Evolutionary conservation across 2,113 vertebrate genomes (phyloP).

Genomic region (Crotalus viridis): DNA sequence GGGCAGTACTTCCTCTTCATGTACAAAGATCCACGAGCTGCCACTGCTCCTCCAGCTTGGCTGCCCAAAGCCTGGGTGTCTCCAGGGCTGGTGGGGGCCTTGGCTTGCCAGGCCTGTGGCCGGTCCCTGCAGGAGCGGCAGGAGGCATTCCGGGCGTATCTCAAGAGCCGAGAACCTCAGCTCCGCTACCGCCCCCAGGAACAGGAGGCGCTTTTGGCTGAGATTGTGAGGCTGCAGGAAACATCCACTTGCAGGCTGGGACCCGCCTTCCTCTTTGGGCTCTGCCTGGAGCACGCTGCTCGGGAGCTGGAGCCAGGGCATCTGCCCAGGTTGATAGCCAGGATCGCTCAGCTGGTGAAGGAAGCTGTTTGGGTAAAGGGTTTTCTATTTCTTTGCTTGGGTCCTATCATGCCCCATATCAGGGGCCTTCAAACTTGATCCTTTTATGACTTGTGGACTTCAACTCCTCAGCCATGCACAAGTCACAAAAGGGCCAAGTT

Average conservation of each 20-base stretch:
- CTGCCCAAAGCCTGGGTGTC: conserved; percentile 56
- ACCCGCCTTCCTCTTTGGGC: conserved; percentile 85
- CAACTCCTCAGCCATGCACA: too few relatives aligned
- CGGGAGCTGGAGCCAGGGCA: conserved; percentile 84
- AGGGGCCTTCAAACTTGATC: too few relatives aligned
- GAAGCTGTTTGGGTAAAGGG: conserved; percentile 85
- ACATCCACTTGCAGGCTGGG: conserved; percentile 72
- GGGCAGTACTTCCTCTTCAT: conserved; percentile 88
- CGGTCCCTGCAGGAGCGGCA: conserved; percentile 79
- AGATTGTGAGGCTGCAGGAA: conserved; percentile 79
- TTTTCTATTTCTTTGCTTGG: not conserved
- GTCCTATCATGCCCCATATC: not conserved
- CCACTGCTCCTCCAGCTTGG: conserved; percentile 63
- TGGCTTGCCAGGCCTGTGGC: conserved; percentile 67
- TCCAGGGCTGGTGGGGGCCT: conserved; percentile 60
- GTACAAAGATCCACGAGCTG: conserved; percentile 83
- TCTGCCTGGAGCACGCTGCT: conserved; percentile 87
- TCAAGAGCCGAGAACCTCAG: conserved; percentile 78
- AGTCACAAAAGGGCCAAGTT: too few relatives aligned
- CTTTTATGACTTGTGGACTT: too few relatives aligned
- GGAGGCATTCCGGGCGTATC: conserved; percentile 82
- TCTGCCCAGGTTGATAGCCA: conserved; percentile 82
- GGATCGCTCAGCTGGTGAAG: conserved; percentile 85
- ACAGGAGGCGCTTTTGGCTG: conserved; percentile 82
- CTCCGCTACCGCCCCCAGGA: conserved; percentile 83